Base-by-base conservation (phyloP, 2,888 invertebrate genomes). In the Acrocera orbiculus region DNA sequence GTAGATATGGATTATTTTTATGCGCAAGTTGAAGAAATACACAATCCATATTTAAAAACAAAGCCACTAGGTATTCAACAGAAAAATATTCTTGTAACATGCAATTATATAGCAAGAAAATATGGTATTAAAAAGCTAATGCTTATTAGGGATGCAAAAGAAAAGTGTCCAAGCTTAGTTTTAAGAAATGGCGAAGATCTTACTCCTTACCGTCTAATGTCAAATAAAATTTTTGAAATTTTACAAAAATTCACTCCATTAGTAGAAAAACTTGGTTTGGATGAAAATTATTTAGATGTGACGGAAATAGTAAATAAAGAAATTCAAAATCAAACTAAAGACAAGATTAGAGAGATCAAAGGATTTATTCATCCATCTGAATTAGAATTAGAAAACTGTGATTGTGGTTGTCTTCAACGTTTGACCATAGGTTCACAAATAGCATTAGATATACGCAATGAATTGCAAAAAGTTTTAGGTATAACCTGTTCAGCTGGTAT, bases 1-100 rank as follows among this genome's bases (percentile, higher is more conserved):
- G 64, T 85, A 47, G 83, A 85, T 53, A 65, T 82, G 52, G 83
- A 85, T 56, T 83, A 76, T 55, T 85, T 79, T 61, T 85, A 83
- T 61, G 83, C 83, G 39, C 83, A 85, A 67, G 81, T 85, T 43
- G 83, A 85, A 61, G 79, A 77, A 67, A 54, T 77, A 36, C 69
- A 70, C 44, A 70, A 78, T 53, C 79, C 81, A 4, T 64, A 70
- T 46, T 58, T 79, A 34, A 64, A 67, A 40, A 61, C 63, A 34
- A 67, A 71, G 45, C 81, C 83, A 17, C 56, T 85, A 41, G 86
- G 85, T 33, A 70, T 87, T 23, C 77, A 83, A 54, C 86, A 87
- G 58, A 85, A 86, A 53, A 78, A 75, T 55, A 66, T 79, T 37
- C 73, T 87, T 7, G 82, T 86, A 27, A 87, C 86, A 7, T 76